These are phyloP conservation scores for Eubasilissa regina DNA, from an alignment of 1,140 invertebrate genomes.

Conservation along the genomic window DNA sequence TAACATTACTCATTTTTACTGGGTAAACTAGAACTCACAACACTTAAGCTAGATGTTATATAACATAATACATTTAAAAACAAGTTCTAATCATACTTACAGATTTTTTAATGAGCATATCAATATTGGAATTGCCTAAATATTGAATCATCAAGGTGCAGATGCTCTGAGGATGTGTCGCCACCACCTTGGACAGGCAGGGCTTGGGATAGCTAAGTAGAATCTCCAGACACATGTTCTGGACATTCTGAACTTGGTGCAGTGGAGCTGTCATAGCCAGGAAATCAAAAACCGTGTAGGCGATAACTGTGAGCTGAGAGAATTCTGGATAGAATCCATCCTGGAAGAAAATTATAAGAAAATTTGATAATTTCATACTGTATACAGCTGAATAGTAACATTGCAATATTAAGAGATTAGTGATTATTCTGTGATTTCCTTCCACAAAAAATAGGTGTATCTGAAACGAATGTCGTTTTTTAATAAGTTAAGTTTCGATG, in stretches of 20 bases:
- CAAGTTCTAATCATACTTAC: slow-evolving; percentile 9
- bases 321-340: slow-evolving; percentile 42
- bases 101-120: slow-evolving; percentile 40
- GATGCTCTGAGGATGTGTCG: background rate
- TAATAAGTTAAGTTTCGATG: too few species aligned
- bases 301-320: slow-evolving; percentile 10
- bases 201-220: slow-evolving; percentile 4
- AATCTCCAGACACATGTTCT: slow-evolving; percentile 28
- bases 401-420: too few species aligned
- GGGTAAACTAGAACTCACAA: too few species aligned
- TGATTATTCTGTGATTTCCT: too few species aligned
- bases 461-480: too few species aligned
- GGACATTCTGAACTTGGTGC: slow-evolving; percentile 26
- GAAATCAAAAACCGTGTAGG: slow-evolving; percentile 17
- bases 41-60: background rate
- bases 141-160: slow-evolving; percentile 32
- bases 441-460: too few species aligned
- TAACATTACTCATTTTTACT: too few species aligned
- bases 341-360: slow-evolving; percentile 26
- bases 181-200: background rate
- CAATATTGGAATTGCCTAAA: slow-evolving; percentile 32
- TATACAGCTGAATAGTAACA: too few species aligned
- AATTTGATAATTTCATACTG: background rate
- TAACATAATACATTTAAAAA: too few species aligned
- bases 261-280: slow-evolving; percentile 27